Conservation (phyloP, 2,888 invertebrate genomes). For the Octonoba sinensis region DNA sequence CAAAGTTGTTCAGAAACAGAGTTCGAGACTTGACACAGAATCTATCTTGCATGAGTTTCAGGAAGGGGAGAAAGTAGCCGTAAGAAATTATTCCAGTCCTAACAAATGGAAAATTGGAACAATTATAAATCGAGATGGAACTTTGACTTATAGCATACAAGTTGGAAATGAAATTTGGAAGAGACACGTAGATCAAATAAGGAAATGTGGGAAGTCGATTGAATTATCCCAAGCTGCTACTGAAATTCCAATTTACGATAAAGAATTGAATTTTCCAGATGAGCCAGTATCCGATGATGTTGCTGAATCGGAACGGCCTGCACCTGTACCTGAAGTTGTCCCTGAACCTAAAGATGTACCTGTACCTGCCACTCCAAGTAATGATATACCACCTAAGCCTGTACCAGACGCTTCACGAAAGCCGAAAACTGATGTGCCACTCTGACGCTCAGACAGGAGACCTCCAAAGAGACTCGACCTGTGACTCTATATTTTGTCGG, state of each 20-base stretch:
- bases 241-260: conserved; percentile 44
- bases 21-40: conserved; percentile 38
- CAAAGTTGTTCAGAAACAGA: conserved; percentile 29
- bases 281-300: conserved; percentile 42
- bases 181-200: conserved; percentile 41
- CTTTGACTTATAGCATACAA: conserved; percentile 31
- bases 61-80: conserved; percentile 36
- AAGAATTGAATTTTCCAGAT: conserved; percentile 40
- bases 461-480: conserved; percentile 39
- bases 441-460: no score
- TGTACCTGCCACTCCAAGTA: no score
- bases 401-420: no score
- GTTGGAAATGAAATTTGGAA: conserved; percentile 34
- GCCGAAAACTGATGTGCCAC: no score
- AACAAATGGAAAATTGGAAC: no score
- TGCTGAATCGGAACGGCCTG: conserved; percentile 43
- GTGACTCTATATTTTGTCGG: conserved; percentile 43
- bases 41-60: conserved; percentile 38
- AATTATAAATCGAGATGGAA: no score
- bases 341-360: no score
- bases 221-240: conserved; percentile 41
- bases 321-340: conserved; percentile 46
- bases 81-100: no score
- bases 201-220: conserved; percentile 42
- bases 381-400: no score